phyloP scores from a whole-genome alignment of 1,140 invertebrate genomes.

The Gerris buenoi region DNA sequence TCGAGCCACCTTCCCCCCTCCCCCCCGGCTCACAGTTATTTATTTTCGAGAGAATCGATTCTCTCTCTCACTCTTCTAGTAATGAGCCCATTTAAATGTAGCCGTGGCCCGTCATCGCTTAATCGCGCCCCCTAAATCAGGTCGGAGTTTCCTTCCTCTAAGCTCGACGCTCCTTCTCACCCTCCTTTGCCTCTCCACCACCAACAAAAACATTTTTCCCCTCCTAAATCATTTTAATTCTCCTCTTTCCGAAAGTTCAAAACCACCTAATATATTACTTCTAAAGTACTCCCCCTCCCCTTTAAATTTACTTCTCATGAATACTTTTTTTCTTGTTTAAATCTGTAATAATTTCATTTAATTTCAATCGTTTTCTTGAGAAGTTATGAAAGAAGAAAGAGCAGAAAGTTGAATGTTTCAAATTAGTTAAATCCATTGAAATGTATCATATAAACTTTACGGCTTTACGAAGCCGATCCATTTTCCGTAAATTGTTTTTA shows the following conservation, averaged over 20 bases:
- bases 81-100: neutral
- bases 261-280: neutral
- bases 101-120: neutral
- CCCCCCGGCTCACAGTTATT: too few relatives aligned
- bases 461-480: too few relatives aligned
- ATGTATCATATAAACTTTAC: too few relatives aligned
- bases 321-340: neutral
- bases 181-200: neutral
- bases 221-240: neutral
- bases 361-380: too few relatives aligned
- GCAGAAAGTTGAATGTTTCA: too few relatives aligned
- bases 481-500: too few relatives aligned
- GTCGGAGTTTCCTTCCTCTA: neutral
- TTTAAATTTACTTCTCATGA: neutral
- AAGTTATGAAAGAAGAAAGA: too few relatives aligned
- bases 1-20: neutral
- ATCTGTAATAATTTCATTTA: too few relatives aligned
- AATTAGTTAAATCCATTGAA: too few relatives aligned
- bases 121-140: slow-evolving; percentile 2
- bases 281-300: too few relatives aligned
- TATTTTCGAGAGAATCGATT: neutral
- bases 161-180: too few relatives aligned
- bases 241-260: neutral
- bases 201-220: neutral
- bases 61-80: neutral